Base-by-base conservation (phyloP, 2,113 vertebrate genomes). In the Oreochromis spilurus region DNA sequence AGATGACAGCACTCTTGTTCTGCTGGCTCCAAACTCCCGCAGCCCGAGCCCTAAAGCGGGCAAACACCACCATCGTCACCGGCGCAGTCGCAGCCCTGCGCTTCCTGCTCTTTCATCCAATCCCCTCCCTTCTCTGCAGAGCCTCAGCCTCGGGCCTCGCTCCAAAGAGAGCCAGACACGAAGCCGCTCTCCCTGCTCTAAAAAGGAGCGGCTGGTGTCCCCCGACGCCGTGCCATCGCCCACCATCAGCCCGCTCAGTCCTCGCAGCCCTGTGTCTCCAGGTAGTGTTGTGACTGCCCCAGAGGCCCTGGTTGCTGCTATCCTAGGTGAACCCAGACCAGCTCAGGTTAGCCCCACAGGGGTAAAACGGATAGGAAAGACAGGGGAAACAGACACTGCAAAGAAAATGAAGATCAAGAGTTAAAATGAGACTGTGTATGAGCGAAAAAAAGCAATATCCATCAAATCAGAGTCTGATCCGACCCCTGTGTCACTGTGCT, bases 1-100 rank as follows among this genome's bases (percentile, higher is more conserved):
- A 55, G 98, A 99, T 4, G 97, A 99, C 96, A 99, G 99, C 96
- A 99, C 98, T 0, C 93, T 99, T 82, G 98, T 98, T 50, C 96
- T 99, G 55, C 95, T 99, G 12, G 97, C 96, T 6, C 96, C 97
- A 40, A 97, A 96, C 89, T 99, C 99, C 79, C 98, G 98, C 40
- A 99, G 99, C 91, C 98, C 99, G 7, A 99, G 99, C 83, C 99
- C 99, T 0, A 97, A 97, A 90, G 96, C 95, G 5, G 96, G 96
- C 90, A 98, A 97, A 87, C 94, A 95, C 91, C 97, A 97, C 55
- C 95, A 94, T 7, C 96, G 92, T 14, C 94, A 94, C 50, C 90
- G 91, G 7, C 95, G 96, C 7, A 99, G 98, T 91, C 95, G 94
- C 62, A 97, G 96, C 87, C 99, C 99, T 0, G 98, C 96, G 11